Conservation (phyloP, 2,797 vertebrate genomes). For the Staurois parvus region DNA sequence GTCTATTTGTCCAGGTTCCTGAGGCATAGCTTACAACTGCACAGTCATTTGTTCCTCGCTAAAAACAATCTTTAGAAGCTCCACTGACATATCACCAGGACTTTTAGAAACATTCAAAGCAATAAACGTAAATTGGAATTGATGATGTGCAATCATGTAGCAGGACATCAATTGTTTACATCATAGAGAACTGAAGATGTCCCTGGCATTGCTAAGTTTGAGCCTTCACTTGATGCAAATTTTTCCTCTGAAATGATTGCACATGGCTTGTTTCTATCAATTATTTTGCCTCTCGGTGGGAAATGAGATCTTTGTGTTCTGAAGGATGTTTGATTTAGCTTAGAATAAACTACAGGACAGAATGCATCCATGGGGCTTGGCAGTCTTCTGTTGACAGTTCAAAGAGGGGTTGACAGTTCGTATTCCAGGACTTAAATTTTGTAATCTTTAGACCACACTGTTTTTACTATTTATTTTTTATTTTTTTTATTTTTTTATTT, state of each 20-base stretch:
- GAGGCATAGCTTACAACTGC: constrained; percentile 41
- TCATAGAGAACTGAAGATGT: constrained; percentile 24
- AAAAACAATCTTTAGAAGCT: constrained; percentile 55
- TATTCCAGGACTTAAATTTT: not conserved
- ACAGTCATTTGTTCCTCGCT: constrained; percentile 50
- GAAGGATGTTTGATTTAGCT: constrained; percentile 23
- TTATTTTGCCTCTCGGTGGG: constrained; percentile 34
- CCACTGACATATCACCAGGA: constrained; percentile 35
- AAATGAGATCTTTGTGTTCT: constrained; percentile 32
- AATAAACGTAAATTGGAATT: constrained; percentile 59
- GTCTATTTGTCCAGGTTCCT: constrained; percentile 44
- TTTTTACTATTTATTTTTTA: too few relatives aligned
- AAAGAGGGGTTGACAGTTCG: constrained; percentile 6
- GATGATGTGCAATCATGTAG: constrained; percentile 49
- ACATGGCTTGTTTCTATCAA: constrained; percentile 31
- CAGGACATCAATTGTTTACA: constrained; percentile 48
- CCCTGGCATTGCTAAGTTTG: constrained; percentile 9
- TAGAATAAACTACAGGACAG: constrained; percentile 2
- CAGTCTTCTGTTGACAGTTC: constrained; percentile 8
- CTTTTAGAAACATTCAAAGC: constrained; percentile 49
- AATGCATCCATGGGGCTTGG: not conserved
- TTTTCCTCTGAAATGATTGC: constrained; percentile 37
- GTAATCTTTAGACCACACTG: not conserved
- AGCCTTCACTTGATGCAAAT: constrained; percentile 39
- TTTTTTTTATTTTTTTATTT: too few relatives aligned